Percentiles rank a stretch among this genome's conserved stretches.
These are phyloP conservation scores for Colletes gigas DNA, from an alignment of 1,140 invertebrate species.

Conservation along the genomic window DNA sequence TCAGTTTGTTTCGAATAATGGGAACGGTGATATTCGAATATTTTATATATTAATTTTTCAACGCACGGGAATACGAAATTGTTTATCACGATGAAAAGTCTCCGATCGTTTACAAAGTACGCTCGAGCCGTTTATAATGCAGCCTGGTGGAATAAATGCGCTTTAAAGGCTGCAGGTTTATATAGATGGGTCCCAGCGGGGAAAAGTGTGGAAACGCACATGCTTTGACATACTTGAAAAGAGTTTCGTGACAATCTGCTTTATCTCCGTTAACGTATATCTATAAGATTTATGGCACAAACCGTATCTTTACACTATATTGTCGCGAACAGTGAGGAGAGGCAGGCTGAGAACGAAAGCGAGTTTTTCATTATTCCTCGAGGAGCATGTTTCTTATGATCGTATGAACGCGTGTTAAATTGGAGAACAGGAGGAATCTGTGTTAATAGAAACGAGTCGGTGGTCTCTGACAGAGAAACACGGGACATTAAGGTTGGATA, in stretches of 20 bases:
- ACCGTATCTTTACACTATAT: background rate
- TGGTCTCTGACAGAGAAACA: background rate
- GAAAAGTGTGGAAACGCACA: background rate
- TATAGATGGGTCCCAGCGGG: constrained; percentile 7
- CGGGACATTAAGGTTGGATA: background rate
- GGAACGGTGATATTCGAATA: background rate
- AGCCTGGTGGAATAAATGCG: constrained; percentile 2
- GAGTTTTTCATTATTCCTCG: too few species aligned
- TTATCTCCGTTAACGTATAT: background rate
- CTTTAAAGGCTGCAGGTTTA: background rate
- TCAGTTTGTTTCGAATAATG: background rate
- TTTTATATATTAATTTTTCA: background rate
- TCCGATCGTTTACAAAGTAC: background rate
- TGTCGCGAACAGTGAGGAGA: constrained; percentile 6
- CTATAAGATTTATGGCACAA: constrained; percentile 7
- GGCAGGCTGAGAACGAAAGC: too few species aligned
- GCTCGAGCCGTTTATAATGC: background rate
- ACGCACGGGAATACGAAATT: background rate
- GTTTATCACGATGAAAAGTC: background rate
- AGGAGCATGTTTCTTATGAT: background rate
- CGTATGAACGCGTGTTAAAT: too few species aligned
- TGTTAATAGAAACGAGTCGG: too few species aligned
- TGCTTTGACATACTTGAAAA: constrained; percentile 5
- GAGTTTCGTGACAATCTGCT: constrained; percentile 37
- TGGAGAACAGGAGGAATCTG: too few species aligned